These are phyloP conservation scores for Zaprionus nigranus DNA, from an alignment of 1,140 invertebrate genomes.

Conservation along the genomic window DNA sequence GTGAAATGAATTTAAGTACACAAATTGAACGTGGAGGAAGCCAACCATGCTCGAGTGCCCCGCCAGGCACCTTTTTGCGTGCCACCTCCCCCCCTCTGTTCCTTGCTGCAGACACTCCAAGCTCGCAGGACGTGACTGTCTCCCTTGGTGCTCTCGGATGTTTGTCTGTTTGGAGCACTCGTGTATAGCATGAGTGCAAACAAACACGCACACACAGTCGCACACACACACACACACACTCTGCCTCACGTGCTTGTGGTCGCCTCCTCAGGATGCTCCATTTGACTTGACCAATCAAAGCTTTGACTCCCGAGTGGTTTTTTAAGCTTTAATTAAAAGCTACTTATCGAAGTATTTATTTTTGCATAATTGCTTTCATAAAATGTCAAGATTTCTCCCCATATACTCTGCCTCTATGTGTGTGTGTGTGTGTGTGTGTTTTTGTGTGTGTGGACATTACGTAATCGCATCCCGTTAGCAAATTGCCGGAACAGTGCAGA, in stretches of 20 bases:
- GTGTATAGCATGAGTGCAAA: slow-evolving; percentile 46
- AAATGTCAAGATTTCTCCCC: slow-evolving; percentile 25
- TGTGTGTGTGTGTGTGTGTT: no score
- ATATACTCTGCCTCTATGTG: slow-evolving; percentile 1
- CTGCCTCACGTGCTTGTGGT: slow-evolving; percentile 6
- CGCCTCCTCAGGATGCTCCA: slow-evolving; percentile 45
- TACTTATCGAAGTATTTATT: slow-evolving; percentile 63
- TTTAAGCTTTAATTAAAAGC: slow-evolving; percentile 62
- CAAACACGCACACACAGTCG: slow-evolving; percentile 27
- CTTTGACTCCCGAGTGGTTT: slow-evolving; percentile 65
- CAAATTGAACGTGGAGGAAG: slow-evolving; percentile 77
- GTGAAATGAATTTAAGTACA: slow-evolving; percentile 83
- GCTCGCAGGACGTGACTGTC: slow-evolving; percentile 33
- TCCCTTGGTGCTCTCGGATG: slow-evolving; percentile 26
- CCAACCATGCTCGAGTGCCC: slow-evolving; percentile 52
- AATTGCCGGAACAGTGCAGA: slow-evolving; percentile 12
- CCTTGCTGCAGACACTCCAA: not conserved
- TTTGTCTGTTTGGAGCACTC: slow-evolving; percentile 41
- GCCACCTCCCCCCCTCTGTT: not conserved
- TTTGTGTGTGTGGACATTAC: not conserved
- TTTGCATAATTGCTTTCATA: slow-evolving; percentile 59
- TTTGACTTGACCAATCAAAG: slow-evolving; percentile 71
- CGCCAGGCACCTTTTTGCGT: slow-evolving; percentile 38
- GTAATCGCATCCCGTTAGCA: not conserved
- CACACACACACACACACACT: slow-evolving; percentile 10